phyloP scores from a whole-genome alignment of 2,113 vertebrate genomes.

The Ploceus nigricollis region DNA sequence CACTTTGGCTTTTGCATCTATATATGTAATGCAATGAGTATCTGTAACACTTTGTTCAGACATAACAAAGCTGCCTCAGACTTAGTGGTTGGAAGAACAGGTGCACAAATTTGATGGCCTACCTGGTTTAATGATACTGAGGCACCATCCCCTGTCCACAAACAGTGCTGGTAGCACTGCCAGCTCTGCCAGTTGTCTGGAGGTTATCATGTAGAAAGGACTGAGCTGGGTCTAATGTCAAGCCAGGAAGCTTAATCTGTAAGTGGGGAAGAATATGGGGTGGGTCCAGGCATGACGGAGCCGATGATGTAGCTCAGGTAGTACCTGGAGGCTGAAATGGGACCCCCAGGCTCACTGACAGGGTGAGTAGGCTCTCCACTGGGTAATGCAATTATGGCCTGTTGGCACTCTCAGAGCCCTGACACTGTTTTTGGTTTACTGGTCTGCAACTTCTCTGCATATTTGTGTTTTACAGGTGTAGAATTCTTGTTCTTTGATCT shows the following conservation, averaged over 20 bases:
- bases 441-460: background rate
- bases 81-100: background rate
- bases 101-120: background rate
- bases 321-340: background rate
- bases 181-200: background rate
- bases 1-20: background rate
- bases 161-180: background rate
- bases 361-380: fast-evolving
- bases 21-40: background rate
- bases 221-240: background rate
- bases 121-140: background rate
- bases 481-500: background rate
- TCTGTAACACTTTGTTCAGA: background rate
- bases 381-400: background rate
- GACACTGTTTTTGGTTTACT: background rate
- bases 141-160: background rate
- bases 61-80: background rate
- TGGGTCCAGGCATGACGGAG: background rate
- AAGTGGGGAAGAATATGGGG: background rate
- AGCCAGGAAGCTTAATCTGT: background rate
- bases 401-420: background rate
- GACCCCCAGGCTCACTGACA: fast-evolving
- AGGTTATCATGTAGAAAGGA: background rate
- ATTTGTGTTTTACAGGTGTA: background rate
- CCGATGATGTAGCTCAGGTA: background rate